Base-by-base conservation (phyloP, 1,140 invertebrate genomes). In the Lepidurus apus region DNA sequence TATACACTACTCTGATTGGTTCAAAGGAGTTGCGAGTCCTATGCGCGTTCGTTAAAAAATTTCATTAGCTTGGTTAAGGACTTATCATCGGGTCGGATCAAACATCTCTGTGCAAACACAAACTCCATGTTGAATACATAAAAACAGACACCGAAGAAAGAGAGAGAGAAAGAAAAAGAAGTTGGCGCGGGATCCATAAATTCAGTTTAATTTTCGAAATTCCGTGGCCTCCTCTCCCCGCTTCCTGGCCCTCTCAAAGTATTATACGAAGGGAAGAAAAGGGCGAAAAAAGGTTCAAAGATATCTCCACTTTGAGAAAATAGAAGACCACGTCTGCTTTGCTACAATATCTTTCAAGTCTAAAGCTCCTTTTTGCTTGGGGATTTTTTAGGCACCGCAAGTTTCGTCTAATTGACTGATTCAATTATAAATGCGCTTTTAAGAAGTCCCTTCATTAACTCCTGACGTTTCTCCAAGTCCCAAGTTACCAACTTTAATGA, bases 351-450 rank as follows among this genome's bases (percentile, higher is more conserved):
- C 34, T 34, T 65, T 65, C 53, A 65, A 21, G 6, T 65, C 21
- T 17, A 65, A 17, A 9, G 17, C 21, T 65, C 53, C 53, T 65
- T 65, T 21, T 65, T 65, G 17, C 53, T 6, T 17, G 13, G 53
- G 8, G n/a, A 13, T 13, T n/a, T n/a, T 13, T 21, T 65, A 65
- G 53, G 53, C 53, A 65, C 9, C 53, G 53, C 53, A 65, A 21
- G 21, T 65, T 65, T 21, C 53, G 17, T 13, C 53, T 65, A 65
- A 65, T 65, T 65, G 53, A 65, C 53, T 65, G 53, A 65, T 65
- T 65, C 53, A 65, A 65, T 65, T 65, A 65, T 65, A 65, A 65
- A 65, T 65, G 53, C 53, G 53, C 53, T 65, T 65, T 65, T 65
- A 65, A 65, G 53, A 65, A 65, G 53, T 65, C 53, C 53, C 53